Conservation (phyloP, 2,888 invertebrate species). For the Eupithecia abbreviata region DNA sequence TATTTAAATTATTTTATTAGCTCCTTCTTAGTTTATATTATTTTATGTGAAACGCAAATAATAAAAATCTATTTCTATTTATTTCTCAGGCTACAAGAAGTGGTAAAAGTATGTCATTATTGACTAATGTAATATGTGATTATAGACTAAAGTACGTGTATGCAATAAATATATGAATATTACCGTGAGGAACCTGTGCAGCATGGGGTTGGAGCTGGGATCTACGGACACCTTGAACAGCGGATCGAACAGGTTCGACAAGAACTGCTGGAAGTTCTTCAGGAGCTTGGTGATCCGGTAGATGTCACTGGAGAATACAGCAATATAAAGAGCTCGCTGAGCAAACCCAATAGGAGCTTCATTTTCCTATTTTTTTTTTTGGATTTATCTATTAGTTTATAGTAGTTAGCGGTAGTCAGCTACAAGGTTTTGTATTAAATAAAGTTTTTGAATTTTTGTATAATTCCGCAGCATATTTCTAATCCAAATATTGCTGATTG, state of each 20-base stretch:
- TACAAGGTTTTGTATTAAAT: too few species aligned
- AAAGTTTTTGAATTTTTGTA: too few species aligned
- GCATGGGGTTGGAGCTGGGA: slow-evolving; percentile 94
- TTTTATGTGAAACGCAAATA: too few species aligned
- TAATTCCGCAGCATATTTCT: background rate
- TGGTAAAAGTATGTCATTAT: too few species aligned
- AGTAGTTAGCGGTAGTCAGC: too few species aligned
- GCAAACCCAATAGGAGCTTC: background rate
- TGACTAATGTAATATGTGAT: too few species aligned
- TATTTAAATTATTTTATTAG: too few species aligned
- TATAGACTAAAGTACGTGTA: background rate
- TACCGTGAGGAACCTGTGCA: slow-evolving; percentile 90
- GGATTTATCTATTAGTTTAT: too few species aligned
- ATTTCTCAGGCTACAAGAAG: too few species aligned
- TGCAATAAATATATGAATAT: slow-evolving; percentile 41
- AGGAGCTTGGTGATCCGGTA: slow-evolving; percentile 98
- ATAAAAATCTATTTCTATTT: too few species aligned
- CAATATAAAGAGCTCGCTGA: background rate
- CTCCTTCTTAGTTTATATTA: too few species aligned
- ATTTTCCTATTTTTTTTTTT: too few species aligned
- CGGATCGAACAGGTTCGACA: slow-evolving; percentile 97
- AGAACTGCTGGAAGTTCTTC: slow-evolving; percentile 96
- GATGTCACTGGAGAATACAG: slow-evolving; percentile 90
- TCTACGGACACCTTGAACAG: slow-evolving; percentile 98
- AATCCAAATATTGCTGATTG: background rate